Evolutionary conservation across 2,797 vertebrate species (phyloP).

Genomic region (Molossus molossus): DNA sequence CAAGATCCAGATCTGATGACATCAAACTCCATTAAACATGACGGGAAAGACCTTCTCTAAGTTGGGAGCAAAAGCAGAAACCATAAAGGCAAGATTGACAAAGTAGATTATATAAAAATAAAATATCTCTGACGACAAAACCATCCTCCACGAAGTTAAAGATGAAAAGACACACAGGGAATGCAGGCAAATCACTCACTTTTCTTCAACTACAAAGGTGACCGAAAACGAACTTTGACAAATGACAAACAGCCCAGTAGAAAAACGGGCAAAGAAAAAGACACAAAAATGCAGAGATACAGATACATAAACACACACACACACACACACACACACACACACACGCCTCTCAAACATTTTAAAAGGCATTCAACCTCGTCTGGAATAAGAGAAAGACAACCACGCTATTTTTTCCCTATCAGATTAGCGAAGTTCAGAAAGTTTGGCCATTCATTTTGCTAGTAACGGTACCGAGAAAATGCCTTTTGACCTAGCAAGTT

Average conservation of each 20-base stretch:
- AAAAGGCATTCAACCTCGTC: background rate
- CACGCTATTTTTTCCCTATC: background rate
- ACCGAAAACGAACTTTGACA: background rate
- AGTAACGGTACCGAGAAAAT: background rate
- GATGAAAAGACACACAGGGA: background rate
- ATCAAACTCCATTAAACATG: background rate
- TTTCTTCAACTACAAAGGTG: slow-evolving; percentile 2
- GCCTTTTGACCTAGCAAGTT: background rate
- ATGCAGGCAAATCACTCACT: background rate
- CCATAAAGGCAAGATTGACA: background rate
- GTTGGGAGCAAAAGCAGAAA: background rate
- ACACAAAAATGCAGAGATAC: background rate
- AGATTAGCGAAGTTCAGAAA: background rate
- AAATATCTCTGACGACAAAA: background rate
- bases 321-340: background rate
- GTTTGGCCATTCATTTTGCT: background rate
- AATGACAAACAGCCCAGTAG: background rate
- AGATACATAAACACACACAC: background rate
- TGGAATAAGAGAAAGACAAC: background rate
- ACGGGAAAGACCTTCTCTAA: background rate
- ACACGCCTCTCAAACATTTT: background rate
- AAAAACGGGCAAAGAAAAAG: background rate
- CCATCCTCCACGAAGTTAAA: background rate
- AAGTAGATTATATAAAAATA: background rate
- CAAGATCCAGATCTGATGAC: background rate